Base-by-base conservation (phyloP, 2,113 vertebrate genomes). In the Baryphthengus martii region DNA sequence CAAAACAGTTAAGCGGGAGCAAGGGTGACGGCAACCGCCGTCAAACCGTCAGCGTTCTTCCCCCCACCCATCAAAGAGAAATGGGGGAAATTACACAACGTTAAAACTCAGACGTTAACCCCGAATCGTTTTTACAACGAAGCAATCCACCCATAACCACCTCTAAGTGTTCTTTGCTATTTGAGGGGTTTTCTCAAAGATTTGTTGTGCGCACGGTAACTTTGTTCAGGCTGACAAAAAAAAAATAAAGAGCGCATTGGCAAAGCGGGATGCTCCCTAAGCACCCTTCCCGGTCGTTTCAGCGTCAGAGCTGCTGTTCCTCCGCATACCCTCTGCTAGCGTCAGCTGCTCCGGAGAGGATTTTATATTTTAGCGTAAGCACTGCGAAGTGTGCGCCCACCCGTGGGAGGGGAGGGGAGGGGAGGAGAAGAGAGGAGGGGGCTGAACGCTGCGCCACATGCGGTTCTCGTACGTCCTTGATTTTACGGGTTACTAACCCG, bases 301-400 rank as follows among this genome's bases (percentile, higher is more conserved):
- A 52, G 65, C 90, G 79, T 95, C 92, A 95, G 94, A 80, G 62
- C 5, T 29, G 65, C 79, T 44, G 55, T 8, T 76, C 39, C 33
- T 78, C 94, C n/a, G 74, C 93, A 82, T 5, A 16, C 61, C 2
- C 39, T 11, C 52, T 49, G 84, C 89, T 65, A 26, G 25, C 88
- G 82, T 91, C 93, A 88, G 79, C 93, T 73, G 10, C 75, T 68
- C 47, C 21, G 2, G 42, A 12, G 63, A 9, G 16, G 18, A 28
- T 70, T 53, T 56, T 47, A 25, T 39, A 23, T 10, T 68, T 83
- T 40, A 13, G 79, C 79, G 74, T 78, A 42, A 91, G 82, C 82
- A 6, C 10, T 4, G 74, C 0, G 28, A 33, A 13, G 37, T 5
- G 26, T 33, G 40, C 7, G 26, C 73, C 83, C 9, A 0, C 10